Base-by-base conservation (phyloP, 1,140 invertebrate genomes). In the Vanessa atalanta region DNA sequence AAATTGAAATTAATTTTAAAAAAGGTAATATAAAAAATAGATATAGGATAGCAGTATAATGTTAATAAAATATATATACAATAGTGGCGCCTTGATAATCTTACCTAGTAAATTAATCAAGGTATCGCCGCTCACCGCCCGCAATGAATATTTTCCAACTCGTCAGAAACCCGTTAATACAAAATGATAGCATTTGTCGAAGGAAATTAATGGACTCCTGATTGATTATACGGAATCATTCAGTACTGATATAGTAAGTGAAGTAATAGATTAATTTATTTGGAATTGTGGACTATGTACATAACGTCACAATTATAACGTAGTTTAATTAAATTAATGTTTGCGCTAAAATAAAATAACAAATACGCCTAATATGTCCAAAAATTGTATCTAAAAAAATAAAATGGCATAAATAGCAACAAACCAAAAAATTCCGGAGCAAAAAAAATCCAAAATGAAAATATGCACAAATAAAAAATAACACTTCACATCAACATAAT, bases 401-500 rank as follows among this genome's bases (percentile, higher is more conserved):
- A 67, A 75, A 47, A 55, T 73, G 47, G 55, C 65, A 70, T 79
- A 76, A 79, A 80, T 78, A 76, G 60, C 73, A 88, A 89, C 86
- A 88, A 90, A 86, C 88, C 87, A 92, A 90, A 85, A 43, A 90
- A 85, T 79, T 87, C 86, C 85, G 83, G 80, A 81, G 81, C 85
- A 87, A 91, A 89, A 86, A 86, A 90, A 90, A 87, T 85, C 87
- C 82, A 81, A 89, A 88, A 89, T 83, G 70, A 85, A 85, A 90
- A 82, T 82, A 82, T 82, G 85, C 88, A 91, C 88, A 91, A 88
- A 90, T 87, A 84, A 89, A 89, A 87, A 76, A 83, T 87, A 79
- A 87, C 80, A 92, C 90, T 90, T 90, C 88, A 91, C 90, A 88
- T 68, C 61, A 88, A 89, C 84, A 87, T 65, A 87, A 85, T 87